phyloP scores from a whole-genome alignment of 2,888 invertebrate genomes.

The Synanthedon formicaeformis region DNA sequence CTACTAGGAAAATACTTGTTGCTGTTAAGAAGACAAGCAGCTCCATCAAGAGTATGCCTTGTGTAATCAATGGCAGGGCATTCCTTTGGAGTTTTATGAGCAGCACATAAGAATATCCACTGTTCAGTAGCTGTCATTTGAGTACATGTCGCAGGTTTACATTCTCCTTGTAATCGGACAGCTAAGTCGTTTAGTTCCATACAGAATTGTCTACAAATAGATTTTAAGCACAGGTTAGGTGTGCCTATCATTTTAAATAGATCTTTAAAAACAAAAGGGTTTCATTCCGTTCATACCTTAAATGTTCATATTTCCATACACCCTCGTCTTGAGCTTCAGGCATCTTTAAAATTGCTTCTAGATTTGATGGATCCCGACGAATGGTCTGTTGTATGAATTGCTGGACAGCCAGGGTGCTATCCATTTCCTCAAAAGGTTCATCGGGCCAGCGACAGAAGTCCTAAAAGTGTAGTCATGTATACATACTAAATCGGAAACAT shows the following conservation, averaged over 20 bases:
- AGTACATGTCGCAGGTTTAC: constrained; percentile 95
- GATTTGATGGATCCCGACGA: constrained; percentile 90
- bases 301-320: constrained; percentile 99
- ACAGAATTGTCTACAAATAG: constrained; percentile 87
- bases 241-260: background rate
- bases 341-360: constrained; percentile 94
- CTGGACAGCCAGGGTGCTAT: constrained; percentile 97
- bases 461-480: constrained; percentile 53
- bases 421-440: constrained; percentile 99
- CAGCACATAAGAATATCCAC: constrained; percentile 99
- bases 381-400: constrained; percentile 99
- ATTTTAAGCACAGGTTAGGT: background rate
- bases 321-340: constrained; percentile 98
- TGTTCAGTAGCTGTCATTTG: constrained; percentile 99
- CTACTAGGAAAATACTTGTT: constrained; percentile 99
- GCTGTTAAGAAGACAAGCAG: constrained; percentile 97
- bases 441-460: constrained; percentile 98
- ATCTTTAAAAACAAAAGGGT: background rate
- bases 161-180: constrained; percentile 94
- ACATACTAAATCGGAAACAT: background rate
- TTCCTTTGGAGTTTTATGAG: constrained; percentile 99
- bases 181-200: constrained; percentile 99
- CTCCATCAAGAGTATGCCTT: constrained; percentile 97
- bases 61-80: constrained; percentile 99
- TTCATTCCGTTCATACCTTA: constrained; percentile 70